Conservation (phyloP, 2,113 vertebrate species). For the Daubentonia madagascariensis region DNA sequence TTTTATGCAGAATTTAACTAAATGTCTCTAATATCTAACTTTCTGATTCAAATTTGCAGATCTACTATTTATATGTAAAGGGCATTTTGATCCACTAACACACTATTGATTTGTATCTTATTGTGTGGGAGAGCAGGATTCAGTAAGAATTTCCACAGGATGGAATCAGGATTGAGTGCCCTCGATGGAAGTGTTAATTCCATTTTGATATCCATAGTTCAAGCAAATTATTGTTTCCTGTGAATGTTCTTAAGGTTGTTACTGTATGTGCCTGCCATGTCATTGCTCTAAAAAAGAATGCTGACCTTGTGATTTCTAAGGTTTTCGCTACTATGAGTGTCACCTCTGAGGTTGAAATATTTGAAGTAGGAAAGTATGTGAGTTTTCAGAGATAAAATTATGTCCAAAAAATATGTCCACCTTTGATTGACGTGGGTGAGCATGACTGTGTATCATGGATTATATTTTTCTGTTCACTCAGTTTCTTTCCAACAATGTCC, state of each 20-base stretch:
- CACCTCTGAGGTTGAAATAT: not conserved
- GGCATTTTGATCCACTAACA: not conserved
- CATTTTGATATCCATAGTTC: not conserved
- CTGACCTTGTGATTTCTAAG: not conserved
- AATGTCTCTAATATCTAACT: not conserved
- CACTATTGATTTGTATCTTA: not conserved
- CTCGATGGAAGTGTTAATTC: not conserved
- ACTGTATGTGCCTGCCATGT: not conserved
- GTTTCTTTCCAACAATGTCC: conserved; percentile 15
- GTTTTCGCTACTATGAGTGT: not conserved
- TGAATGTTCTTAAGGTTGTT: not conserved
- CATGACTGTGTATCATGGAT: not conserved
- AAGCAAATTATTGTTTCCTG: not conserved
- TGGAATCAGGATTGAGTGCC: not conserved
- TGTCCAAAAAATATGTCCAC: not conserved
- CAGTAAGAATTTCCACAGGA: not conserved
- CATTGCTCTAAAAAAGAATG: not conserved
- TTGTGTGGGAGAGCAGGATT: not conserved
- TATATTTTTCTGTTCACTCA: not conserved
- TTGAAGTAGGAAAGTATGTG: not conserved
- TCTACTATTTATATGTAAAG: not conserved
- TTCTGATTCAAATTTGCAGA: not conserved
- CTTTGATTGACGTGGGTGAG: not conserved
- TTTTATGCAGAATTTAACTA: not conserved
- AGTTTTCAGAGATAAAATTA: conserved; percentile 13